A percentile compares a stretch with the other conserved stretches of the same genome.
These are phyloP conservation scores for Drosophila ironensis DNA, from an alignment of 1,140 invertebrate species.

Conservation along the genomic window DNA sequence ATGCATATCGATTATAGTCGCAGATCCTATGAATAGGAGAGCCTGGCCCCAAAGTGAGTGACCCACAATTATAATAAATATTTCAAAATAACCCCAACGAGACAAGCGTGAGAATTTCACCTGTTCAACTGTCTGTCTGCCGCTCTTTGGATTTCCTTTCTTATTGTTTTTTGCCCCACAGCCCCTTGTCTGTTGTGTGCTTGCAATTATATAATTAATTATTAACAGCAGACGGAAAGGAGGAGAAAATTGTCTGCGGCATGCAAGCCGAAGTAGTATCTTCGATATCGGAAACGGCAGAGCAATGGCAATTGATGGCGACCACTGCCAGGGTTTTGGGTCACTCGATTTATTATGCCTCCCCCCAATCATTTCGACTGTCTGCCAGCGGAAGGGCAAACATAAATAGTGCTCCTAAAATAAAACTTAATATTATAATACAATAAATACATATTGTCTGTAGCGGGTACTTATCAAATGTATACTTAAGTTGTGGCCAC, in stretches of 20 bases:
- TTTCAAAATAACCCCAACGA: constrained; percentile 40
- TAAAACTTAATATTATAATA: too few species aligned
- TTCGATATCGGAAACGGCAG: background rate
- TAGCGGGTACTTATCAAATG: too few species aligned
- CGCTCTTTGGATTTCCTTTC: background rate
- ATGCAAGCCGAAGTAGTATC: constrained; percentile 16
- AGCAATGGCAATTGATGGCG: constrained; percentile 13
- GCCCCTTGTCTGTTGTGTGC: background rate
- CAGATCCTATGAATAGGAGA: constrained; percentile 55
- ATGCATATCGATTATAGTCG: constrained; percentile 56
- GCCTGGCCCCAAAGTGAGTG: constrained; percentile 4
- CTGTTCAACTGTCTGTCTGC: constrained; percentile 11
- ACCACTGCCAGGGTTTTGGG: background rate
- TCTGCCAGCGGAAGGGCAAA: background rate
- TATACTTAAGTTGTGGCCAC: too few species aligned
- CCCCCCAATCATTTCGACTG: background rate
- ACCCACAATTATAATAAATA: constrained; percentile 73
- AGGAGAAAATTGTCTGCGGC: constrained; percentile 26
- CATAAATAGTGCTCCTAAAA: background rate
- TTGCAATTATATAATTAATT: constrained; percentile 48
- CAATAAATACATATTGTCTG: too few species aligned
- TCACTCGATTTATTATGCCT: constrained; percentile 8
- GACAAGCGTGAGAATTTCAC: constrained; percentile 62
- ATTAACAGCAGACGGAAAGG: constrained; percentile 19
- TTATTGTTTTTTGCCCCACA: background rate